Percentiles rank a stretch among this genome's conserved stretches.
Evolutionary conservation across 2,113 vertebrate genomes (phyloP).

Genomic region (Ariopsis seemanni): DNA sequence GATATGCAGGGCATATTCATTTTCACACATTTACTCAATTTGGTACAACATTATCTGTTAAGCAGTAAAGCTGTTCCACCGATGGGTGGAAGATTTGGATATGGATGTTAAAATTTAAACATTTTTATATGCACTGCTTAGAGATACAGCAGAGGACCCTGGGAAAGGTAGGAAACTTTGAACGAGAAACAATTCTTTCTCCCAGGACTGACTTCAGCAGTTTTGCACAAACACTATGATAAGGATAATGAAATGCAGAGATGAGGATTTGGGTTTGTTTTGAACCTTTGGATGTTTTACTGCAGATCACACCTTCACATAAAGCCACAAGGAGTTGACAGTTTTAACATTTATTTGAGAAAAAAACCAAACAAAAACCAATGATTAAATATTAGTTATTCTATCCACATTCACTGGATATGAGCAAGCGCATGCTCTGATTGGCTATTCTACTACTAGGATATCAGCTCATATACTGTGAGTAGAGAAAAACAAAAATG

Average conservation of each 20-base stretch:
- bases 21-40: slow-evolving; percentile 27
- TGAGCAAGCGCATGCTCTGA: too few relatives aligned
- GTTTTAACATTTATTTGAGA: not conserved
- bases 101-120: not conserved
- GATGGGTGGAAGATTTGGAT: slow-evolving; percentile 21
- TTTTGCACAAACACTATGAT: slow-evolving; percentile 25
- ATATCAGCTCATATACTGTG: too few relatives aligned
- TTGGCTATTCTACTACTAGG: too few relatives aligned
- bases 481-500: too few relatives aligned
- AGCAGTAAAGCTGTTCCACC: slow-evolving; percentile 28
- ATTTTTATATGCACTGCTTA: not conserved
- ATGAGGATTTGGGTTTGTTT: not conserved
- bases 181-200: not conserved
- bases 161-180: slow-evolving; percentile 15
- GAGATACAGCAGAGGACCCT: not conserved
- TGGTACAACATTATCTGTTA: slow-evolving; percentile 42
- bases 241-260: not conserved
- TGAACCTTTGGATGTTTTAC: slow-evolving; percentile 5
- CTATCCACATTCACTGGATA: too few relatives aligned
- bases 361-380: not conserved
- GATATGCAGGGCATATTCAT: not conserved
- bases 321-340: slow-evolving; percentile 22
- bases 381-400: not conserved
- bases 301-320: slow-evolving; percentile 14
- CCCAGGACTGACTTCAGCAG: slow-evolving; percentile 19